phyloP scores from a whole-genome alignment of 2,888 invertebrate species.

The Diadegma fenestrale region DNA sequence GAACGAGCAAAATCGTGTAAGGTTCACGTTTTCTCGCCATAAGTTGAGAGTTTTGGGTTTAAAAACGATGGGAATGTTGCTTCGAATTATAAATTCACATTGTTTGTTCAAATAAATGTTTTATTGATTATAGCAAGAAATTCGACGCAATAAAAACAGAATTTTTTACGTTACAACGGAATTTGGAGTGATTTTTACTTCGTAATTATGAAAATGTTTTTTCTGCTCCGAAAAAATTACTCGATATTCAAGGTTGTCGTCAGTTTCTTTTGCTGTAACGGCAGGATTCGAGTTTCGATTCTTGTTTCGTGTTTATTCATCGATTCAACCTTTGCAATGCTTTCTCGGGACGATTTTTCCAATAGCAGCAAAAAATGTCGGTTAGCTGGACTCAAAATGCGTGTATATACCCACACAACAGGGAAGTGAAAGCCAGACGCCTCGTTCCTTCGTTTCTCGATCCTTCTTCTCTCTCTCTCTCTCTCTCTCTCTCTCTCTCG shows the following conservation, averaged over 20 bases:
- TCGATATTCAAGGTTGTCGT: neutral
- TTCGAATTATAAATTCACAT: neutral
- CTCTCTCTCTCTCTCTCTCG: constrained; percentile 29
- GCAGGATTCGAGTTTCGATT: neutral
- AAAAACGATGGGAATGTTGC: neutral
- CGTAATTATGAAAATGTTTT: neutral
- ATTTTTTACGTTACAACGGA: no score
- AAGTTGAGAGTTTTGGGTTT: neutral
- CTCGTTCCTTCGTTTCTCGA: constrained; percentile 52
- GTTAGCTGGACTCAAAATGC: neutral
- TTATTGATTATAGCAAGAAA: no score
- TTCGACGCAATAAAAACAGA: no score
- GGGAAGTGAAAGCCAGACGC: constrained; percentile 64
- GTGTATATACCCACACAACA: constrained; percentile 50
- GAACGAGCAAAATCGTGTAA: neutral
- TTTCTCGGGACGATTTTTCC: neutral
- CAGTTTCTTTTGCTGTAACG: neutral
- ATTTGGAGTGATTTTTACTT: neutral
- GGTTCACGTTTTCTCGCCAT: neutral
- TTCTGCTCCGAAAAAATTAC: neutral
- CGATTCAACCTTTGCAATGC: neutral
- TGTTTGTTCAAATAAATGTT: neutral
- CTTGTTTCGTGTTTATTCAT: neutral
- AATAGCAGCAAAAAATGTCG: neutral
- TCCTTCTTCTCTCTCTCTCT: constrained; percentile 31